Evolutionary conservation across 2,888 invertebrate genomes (phyloP).

Genomic region (Lypha dubia): DNA sequence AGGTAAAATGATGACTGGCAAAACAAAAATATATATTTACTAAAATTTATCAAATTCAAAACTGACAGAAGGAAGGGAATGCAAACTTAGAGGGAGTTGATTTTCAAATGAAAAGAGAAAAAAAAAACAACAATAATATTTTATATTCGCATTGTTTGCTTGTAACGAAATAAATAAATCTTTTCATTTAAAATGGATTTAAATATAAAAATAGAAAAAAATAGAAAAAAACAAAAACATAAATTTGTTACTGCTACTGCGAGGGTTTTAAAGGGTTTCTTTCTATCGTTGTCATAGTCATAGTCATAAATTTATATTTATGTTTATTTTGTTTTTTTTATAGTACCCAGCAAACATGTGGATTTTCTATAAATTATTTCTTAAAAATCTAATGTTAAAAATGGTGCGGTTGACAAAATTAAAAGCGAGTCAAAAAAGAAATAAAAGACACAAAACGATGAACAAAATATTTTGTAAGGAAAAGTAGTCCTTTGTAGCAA

Average conservation of each 20-base stretch:
- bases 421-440: no score
- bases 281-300: no score
- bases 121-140: slow-evolving; percentile 14
- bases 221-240: no score
- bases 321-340: not conserved
- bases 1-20: slow-evolving; percentile 60
- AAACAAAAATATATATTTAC: slow-evolving; percentile 16
- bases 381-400: no score
- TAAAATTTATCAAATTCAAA: slow-evolving; percentile 10
- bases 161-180: slow-evolving; percentile 36
- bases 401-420: no score
- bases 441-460: no score
- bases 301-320: slow-evolving; percentile 22
- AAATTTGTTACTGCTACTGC: slow-evolving; percentile 23
- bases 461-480: no score
- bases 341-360: not conserved
- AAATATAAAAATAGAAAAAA: slow-evolving; percentile 15
- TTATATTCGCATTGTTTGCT: slow-evolving; percentile 20
- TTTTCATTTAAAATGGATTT: slow-evolving; percentile 41
- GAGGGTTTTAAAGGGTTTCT: slow-evolving; percentile 30
- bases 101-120: slow-evolving; percentile 24
- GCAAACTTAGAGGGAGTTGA: not conserved
- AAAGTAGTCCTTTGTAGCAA: no score
- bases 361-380: not conserved
- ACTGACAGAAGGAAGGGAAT: not conserved